Percentiles rank a stretch among this genome's conserved stretches.
Evolutionary conservation across 2,113 vertebrate genomes (phyloP).

Genomic region (Halcyon malimbica): DNA sequence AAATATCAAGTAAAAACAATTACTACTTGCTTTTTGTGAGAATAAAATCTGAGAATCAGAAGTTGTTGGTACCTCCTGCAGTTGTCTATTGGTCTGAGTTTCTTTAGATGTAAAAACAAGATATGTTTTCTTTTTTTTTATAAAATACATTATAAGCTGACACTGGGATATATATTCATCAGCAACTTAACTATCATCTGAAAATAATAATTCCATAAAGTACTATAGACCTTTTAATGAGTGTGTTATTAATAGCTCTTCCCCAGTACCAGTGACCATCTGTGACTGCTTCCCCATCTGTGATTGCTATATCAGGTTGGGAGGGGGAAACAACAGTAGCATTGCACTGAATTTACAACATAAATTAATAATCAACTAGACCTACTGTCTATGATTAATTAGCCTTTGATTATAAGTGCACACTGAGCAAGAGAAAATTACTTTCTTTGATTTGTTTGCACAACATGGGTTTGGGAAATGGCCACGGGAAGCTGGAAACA

Average conservation of each 20-base stretch:
- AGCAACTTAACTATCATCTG: background rate
- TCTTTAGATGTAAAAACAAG: background rate
- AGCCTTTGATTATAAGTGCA: constrained; percentile 33
- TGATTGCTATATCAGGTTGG: constrained; percentile 21
- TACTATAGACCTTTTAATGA: background rate
- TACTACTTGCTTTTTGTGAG: background rate
- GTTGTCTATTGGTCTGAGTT: background rate
- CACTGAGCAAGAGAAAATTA: constrained; percentile 27
- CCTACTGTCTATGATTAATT: constrained; percentile 27
- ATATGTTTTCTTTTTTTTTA: background rate
- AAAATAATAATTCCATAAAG: constrained; percentile 3
- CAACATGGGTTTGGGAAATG: constrained; percentile 16
- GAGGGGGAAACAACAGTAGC: background rate
- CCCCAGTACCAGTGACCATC: constrained; percentile 3
- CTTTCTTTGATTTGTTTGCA: constrained; percentile 48
- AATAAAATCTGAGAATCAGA: background rate
- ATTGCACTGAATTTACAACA: constrained; percentile 7
- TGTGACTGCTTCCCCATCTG: constrained; percentile 37
- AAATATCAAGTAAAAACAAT: background rate
- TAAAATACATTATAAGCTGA: background rate
- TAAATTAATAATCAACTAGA: constrained; percentile 13
- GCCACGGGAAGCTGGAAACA: background rate
- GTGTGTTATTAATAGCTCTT: constrained; percentile 30
- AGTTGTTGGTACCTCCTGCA: background rate
- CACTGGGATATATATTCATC: background rate